Evolutionary conservation across 2,113 vertebrate genomes (phyloP), one percentile per base, ranked within the genome.

Genomic region (Aythya baeri): DNA sequence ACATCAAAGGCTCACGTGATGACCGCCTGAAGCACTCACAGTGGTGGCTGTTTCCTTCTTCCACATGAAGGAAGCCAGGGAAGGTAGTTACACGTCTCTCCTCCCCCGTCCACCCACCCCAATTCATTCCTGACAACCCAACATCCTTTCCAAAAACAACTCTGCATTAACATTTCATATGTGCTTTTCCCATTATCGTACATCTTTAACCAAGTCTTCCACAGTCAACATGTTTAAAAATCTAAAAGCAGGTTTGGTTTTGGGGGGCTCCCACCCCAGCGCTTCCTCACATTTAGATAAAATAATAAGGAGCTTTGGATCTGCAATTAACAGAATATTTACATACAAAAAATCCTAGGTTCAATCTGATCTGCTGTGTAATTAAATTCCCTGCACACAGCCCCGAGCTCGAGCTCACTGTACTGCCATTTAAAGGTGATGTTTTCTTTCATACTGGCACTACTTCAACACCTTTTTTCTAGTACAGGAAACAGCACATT

Each of bases 401-500:
- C 44, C 34, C 3, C 0, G 80, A 91, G 66, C 70, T 92, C 8
- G 4, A 91, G 71, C 70, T 92, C 8, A 5, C 27, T 82, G 70
- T 79, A 54, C 34, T 92, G 73, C 54, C 59, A 91, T 92, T 93
- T 50, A 91, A 82, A 85, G 93, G 70, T 0, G 15, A 82, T 10
- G 46, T 72, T 94, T 96, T 92, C 29, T 84, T 91, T 58, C 86
- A 55, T 9, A 43, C 44, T 92, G 88, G 83, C 83, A 86, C 22
- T 63, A 84, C 36, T 93, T 95, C 86, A 90, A 65, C 90, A 88
- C 74, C 73, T 86, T 89, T 89, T 87, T 90, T 65, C 80, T 76
- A 84, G 65, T 41, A 96, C 50, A 96, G 95, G 95, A 97, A 97
- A 91, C 71, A 94, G 83, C 89, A 70, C 83, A 94, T 74, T 50